A percentile compares a stretch with the other conserved stretches of the same genome.
phyloP scores from a whole-genome alignment of 2,888 invertebrate species.

The Mimas tiliae region DNA sequence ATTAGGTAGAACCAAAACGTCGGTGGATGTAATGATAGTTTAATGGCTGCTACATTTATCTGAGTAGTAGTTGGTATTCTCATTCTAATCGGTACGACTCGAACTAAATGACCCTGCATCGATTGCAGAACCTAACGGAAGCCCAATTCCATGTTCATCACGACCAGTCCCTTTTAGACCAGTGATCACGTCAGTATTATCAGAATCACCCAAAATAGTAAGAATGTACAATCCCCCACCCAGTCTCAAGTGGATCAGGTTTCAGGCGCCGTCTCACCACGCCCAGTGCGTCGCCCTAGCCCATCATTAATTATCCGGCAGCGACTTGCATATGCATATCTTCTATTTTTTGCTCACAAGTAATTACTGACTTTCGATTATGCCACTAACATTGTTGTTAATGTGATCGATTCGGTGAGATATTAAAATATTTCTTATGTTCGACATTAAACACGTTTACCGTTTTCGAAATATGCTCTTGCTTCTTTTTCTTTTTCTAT shows the following conservation, averaged over 20 bases:
- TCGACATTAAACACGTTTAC: neutral
- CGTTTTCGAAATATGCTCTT: neutral
- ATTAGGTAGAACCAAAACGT: neutral
- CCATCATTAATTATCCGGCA: constrained; percentile 69
- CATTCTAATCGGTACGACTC: neutral
- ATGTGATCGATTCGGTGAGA: constrained; percentile 18
- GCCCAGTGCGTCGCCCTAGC: constrained; percentile 67
- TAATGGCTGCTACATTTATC: neutral
- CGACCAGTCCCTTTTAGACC: no score
- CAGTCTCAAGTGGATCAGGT: neutral
- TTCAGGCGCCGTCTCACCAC: constrained; percentile 73
- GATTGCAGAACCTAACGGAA: neutral
- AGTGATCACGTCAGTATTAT: no score
- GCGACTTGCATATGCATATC: constrained; percentile 62
- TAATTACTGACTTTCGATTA: constrained; percentile 32
- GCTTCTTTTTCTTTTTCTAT: neutral
- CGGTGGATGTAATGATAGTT: neutral
- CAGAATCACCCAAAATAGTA: neutral
- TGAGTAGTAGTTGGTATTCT: neutral
- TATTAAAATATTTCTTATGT: constrained; percentile 10
- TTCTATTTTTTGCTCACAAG: constrained; percentile 54
- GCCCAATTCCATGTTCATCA: neutral
- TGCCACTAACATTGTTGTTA: constrained; percentile 23
- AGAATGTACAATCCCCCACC: neutral
- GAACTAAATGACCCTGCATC: neutral